Conservation (phyloP, 30 jellyfish, hydroid and myxozoan genomes). For the Rhopilema esculentum region DNA sequence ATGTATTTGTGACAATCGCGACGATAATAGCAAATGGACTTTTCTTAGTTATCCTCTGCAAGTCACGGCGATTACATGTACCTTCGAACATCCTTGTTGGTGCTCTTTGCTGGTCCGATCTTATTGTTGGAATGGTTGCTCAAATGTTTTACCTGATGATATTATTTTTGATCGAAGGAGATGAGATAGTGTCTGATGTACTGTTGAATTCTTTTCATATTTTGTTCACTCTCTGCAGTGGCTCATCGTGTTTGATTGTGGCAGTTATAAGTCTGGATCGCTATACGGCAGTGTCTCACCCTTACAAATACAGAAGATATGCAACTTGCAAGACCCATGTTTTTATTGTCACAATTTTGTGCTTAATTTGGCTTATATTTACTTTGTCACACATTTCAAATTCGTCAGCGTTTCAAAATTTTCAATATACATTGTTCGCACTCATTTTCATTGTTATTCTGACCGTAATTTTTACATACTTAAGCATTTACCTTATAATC, state of each 20-base stretch:
- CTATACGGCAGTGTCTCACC: slow-evolving; percentile 28
- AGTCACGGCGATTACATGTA: slow-evolving; percentile 8
- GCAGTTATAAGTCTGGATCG: slow-evolving; percentile 55
- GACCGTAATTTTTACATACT: not conserved
- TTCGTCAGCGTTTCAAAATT: not conserved
- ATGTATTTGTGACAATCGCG: not conserved
- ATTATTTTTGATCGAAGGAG: not conserved
- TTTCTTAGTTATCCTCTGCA: slow-evolving; percentile 2
- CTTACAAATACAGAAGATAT: slow-evolving; percentile 4
- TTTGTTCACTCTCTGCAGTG: slow-evolving; percentile 22
- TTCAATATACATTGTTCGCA: not conserved
- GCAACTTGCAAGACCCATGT: slow-evolving; percentile 4
- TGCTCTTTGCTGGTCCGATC: slow-evolving; percentile 31
- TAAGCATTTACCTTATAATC: slow-evolving; percentile 8
- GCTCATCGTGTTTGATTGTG: slow-evolving; percentile 29
- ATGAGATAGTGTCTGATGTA: not conserved
- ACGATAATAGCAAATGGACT: slow-evolving; percentile 8
- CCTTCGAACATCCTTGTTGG: slow-evolving; percentile 23
- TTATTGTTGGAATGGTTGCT: slow-evolving; percentile 17
- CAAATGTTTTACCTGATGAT: slow-evolving; percentile 5
- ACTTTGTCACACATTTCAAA: not conserved
- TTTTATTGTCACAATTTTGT: not conserved
- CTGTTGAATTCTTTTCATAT: not conserved
- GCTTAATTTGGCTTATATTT: not conserved
- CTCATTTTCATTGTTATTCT: not conserved